Conservation (phyloP, 2,113 vertebrate species). For the Sorex fumeus region DNA sequence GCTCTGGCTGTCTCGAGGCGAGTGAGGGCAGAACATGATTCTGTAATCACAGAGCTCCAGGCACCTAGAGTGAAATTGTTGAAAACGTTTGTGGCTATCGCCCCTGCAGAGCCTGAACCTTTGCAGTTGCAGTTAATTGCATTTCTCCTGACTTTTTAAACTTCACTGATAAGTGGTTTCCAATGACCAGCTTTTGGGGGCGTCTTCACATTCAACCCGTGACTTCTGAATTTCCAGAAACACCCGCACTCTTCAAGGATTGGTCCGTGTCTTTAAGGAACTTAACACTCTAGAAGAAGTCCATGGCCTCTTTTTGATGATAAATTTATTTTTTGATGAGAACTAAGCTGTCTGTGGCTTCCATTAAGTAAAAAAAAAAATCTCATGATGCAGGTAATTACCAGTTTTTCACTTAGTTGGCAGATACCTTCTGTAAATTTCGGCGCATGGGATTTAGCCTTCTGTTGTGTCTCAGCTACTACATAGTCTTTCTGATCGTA, state of each 20-base stretch:
- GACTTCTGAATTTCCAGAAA: neutral
- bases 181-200: neutral
- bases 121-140: neutral
- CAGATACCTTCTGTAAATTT: neutral
- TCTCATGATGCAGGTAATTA: neutral
- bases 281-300: neutral
- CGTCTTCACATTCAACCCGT: neutral
- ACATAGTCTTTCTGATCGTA: neutral
- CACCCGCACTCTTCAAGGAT: neutral
- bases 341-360: neutral
- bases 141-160: neutral
- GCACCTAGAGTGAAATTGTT: neutral
- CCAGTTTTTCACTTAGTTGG: neutral
- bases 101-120: too few species aligned
- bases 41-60: neutral
- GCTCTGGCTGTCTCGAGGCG: too few species aligned
- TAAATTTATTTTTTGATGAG: too few species aligned
- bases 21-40: neutral
- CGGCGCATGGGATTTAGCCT: neutral
- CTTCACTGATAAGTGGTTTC: neutral
- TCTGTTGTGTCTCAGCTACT: neutral
- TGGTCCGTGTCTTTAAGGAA: neutral
- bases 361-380: conserved; percentile 11
- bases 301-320: neutral
- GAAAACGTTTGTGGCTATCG: too few species aligned